Base-by-base conservation (phyloP, 2,113 vertebrate species). In the Silurus glanis region DNA sequence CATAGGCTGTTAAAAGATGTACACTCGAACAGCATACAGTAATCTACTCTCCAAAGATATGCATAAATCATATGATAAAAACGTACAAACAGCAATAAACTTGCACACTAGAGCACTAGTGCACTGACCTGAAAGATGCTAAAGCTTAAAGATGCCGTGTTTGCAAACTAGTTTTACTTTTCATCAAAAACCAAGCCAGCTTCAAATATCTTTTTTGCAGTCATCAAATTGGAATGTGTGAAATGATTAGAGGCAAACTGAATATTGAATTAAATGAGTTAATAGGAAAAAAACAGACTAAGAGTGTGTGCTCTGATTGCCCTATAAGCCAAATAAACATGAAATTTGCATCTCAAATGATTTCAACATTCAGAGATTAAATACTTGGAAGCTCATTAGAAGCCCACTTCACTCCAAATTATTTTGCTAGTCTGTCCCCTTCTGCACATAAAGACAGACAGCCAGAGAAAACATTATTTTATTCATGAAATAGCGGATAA, bases 401-500 rank as follows among this genome's bases (percentile, higher is more conserved):
- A 47, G 25, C 72, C 37, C 86, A 92, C 84, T 91, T 88, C 67
- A 79, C 89, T 92, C 90, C 91, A 86, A 90, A 90, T 88, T 89
- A 67, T 51, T 78, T 85, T 75, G 82, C 87, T 83, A 79, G 85
- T 90, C 82, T 83, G 80, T 90, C 55, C 89, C 86, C 76, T 87
- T 74, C 74, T 76, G 86, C 83, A 88, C 89, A 28, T 89, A 19
- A 88, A 91, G 81, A 91, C 89, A 85, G 86, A 72, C 92, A 69
- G 64, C 45, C 86, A 71, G 16, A 0, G 55, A 82, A 56, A 56
- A 87, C 91, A 89, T 53, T 92, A 86, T 92, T 89, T 85, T 87
- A 92, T 90, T 91, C 88, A 92, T 92, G 89, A 91, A 92, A 89
- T 91, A 86, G 85, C 92, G 93, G 91, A 92, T 85, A 91, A 89